Evolutionary conservation across 2,113 vertebrate species (phyloP).

Genomic region (Aptenodytes forsteri): DNA sequence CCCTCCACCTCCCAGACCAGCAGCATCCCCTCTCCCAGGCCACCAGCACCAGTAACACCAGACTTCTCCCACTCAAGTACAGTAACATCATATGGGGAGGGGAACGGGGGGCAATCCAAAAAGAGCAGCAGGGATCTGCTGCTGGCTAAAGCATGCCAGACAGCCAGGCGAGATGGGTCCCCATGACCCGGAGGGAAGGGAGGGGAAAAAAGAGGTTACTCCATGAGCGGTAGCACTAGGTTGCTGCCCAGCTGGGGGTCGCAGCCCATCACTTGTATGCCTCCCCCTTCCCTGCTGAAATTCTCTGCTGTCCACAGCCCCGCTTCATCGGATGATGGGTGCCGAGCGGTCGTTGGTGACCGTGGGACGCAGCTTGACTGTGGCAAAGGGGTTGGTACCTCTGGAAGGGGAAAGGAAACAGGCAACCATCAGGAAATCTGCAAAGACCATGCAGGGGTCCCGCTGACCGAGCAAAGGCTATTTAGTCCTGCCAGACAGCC

Average conservation of each 20-base stretch:
- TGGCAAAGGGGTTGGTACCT: constrained; percentile 88
- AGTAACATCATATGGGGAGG: neutral
- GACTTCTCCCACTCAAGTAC: neutral
- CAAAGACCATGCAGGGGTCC: neutral
- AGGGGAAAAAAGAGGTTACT: neutral
- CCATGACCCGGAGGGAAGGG: neutral
- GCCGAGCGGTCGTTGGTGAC: constrained; percentile 83
- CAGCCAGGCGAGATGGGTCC: neutral
- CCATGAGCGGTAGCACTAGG: neutral
- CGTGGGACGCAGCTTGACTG: constrained; percentile 86
- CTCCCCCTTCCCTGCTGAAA: neutral
- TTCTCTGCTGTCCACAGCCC: rapidly evolving
- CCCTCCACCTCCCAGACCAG: neutral
- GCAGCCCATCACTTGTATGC: neutral
- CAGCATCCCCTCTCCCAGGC: neutral
- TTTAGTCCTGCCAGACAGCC: neutral
- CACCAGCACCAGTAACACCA: neutral
- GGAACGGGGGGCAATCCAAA: neutral
- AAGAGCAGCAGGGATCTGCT: neutral
- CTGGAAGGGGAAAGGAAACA: constrained; percentile 61
- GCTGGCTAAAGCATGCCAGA: neutral
- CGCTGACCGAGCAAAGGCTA: neutral
- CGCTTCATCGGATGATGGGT: constrained; percentile 55
- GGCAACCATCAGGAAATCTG: neutral
- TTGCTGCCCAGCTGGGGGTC: neutral